Percentiles rank a stretch among this genome's conserved stretches.
phyloP scores from a whole-genome alignment of 2,888 invertebrate genomes.

The Rotaria macrura region DNA sequence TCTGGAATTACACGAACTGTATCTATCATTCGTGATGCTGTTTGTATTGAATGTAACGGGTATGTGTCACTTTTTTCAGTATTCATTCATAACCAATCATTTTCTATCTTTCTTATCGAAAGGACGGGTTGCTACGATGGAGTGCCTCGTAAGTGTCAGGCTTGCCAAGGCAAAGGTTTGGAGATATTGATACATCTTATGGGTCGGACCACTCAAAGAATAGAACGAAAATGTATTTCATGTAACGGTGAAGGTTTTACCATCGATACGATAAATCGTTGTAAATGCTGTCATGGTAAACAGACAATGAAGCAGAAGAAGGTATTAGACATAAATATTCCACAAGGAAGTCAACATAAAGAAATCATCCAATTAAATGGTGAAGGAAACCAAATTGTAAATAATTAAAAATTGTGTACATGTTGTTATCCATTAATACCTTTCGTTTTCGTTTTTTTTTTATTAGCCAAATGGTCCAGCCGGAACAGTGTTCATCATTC shows the following conservation, averaged over 20 bases:
- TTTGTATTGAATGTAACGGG: slow-evolving; percentile 67
- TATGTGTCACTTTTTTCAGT: too few species aligned
- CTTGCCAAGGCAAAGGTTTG: slow-evolving; percentile 65
- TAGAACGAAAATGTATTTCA: neutral
- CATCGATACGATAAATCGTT: neutral
- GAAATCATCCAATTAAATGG: neutral
- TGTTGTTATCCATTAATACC: slow-evolving; percentile 41
- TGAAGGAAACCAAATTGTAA: neutral
- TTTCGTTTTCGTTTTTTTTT: neutral
- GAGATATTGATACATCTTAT: neutral
- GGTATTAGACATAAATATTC: neutral
- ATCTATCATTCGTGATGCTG: slow-evolving; percentile 69
- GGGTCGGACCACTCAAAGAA: neutral
- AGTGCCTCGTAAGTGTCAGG: slow-evolving; percentile 57
- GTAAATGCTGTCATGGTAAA: neutral
- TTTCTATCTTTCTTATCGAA: neutral
- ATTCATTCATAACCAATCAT: too few species aligned
- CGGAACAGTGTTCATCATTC: neutral
- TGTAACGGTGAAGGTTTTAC: neutral
- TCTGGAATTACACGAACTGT: slow-evolving; percentile 74
- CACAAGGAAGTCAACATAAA: neutral
- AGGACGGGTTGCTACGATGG: slow-evolving; percentile 62
- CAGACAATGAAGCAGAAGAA: neutral
- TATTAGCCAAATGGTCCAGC: neutral
- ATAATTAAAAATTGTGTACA: slow-evolving; percentile 38